A percentile compares a stretch with the other conserved stretches of the same genome.
phyloP scores from a whole-genome alignment of 2,113 vertebrate genomes.

The Clarias macrocephalus region DNA sequence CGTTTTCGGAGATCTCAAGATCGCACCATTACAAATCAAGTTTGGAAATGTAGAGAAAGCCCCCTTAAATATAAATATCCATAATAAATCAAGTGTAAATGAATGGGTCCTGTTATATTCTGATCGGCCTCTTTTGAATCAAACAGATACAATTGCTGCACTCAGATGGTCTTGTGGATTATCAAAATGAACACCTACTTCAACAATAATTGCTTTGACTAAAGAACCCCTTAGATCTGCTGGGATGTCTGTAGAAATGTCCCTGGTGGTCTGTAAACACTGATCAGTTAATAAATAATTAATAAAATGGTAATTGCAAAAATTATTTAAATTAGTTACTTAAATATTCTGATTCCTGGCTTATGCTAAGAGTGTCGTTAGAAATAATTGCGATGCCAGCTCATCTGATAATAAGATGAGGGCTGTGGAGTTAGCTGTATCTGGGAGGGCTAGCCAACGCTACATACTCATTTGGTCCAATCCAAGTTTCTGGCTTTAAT shows the following conservation, averaged over 20 bases:
- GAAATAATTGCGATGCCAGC: neutral
- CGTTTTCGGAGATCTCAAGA: no score
- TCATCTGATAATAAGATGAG: neutral
- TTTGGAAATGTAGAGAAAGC: no score
- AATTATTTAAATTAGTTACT: neutral
- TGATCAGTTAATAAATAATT: neutral
- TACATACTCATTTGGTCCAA: neutral
- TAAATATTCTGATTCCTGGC: neutral
- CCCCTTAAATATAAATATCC: neutral
- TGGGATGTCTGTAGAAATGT: neutral
- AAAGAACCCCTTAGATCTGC: neutral
- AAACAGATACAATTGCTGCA: neutral
- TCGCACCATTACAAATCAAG: no score
- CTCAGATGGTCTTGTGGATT: neutral
- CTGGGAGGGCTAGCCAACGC: neutral
- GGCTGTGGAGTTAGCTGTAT: neutral
- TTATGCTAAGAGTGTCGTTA: neutral
- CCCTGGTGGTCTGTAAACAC: neutral
- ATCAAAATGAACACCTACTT: neutral
- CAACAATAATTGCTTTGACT: neutral
- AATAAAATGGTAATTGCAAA: neutral
- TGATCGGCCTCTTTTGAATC: neutral
- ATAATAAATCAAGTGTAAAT: neutral
- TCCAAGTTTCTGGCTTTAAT: neutral
- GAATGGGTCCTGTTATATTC: neutral